These are phyloP conservation scores for Oncorhynchus kisutch DNA, from an alignment of 2,113 vertebrate genomes.

Conservation along the genomic window DNA sequence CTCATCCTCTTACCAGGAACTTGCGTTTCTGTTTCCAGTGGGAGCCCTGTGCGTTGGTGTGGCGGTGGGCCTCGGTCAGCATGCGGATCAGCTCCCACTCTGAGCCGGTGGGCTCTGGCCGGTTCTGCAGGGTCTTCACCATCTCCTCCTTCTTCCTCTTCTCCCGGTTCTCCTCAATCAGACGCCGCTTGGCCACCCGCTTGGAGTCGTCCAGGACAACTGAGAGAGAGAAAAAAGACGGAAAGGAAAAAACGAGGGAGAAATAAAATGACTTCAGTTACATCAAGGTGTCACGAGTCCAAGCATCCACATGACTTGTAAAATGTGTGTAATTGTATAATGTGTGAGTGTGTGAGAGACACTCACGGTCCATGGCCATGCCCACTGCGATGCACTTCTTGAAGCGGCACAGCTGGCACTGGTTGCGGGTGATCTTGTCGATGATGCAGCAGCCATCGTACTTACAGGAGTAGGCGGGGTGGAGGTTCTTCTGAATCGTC, in stretches of 20 bases:
- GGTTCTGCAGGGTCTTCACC: constrained; percentile 86
- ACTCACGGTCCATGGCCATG: constrained; percentile 76
- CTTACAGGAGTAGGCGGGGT: constrained; percentile 93
- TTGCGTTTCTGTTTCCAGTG: constrained; percentile 98
- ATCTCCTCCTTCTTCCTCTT: constrained; percentile 91
- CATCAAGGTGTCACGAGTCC: too few species aligned
- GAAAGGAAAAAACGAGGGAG: constrained; percentile 12
- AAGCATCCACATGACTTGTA: too few species aligned
- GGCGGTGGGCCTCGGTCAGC: constrained; percentile 90
- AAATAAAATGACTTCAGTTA: too few species aligned
- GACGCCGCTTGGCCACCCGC: constrained; percentile 93
- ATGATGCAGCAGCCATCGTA: constrained; percentile 96
- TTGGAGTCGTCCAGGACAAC: constrained; percentile 96
- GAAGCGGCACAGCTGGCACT: constrained; percentile 97
- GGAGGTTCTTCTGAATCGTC: constrained; percentile 97
- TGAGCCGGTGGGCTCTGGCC: constrained; percentile 84
- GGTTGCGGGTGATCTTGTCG: constrained; percentile 97
- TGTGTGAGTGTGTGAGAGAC: background rate
- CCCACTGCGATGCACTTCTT: constrained; percentile 90
- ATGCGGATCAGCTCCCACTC: constrained; percentile 96
- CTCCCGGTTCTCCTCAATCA: constrained; percentile 97
- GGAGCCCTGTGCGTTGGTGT: constrained; percentile 96
- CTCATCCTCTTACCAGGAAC: constrained; percentile 83
- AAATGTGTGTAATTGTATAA: too few species aligned
- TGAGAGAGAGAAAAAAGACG: constrained; percentile 49